Evolutionary conservation across 2,888 invertebrate species (phyloP), one percentile per base, ranked within the genome.

Genomic region (Deladenus siricidicola): DNA sequence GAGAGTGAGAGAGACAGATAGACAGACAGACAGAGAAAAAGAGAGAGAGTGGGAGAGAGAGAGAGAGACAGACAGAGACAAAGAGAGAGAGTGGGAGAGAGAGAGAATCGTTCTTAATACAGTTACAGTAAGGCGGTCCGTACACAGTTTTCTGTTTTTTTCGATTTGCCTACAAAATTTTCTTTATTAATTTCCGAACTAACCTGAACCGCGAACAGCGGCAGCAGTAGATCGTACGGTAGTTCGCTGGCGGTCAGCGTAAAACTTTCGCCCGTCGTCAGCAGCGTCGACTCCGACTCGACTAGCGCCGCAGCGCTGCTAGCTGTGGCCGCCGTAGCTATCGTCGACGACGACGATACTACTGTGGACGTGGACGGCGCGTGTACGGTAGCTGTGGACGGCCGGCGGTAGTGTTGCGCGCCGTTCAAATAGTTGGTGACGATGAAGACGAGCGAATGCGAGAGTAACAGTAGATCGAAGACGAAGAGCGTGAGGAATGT

Each of bases 391-490:
- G n/a, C n/a, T n/a, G n/a, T n/a, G n/a, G n/a, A n/a, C n/a, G n/a
- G n/a, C n/a, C n/a, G n/a, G n/a, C 47, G n/a, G n/a, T 58, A 59
- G 21, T 47, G 44, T 30, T 39, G 29, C 44, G 29, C 56, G 21
- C 59, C 63, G 24, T 49, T 52, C 23, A 53, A 34, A 23, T 56
- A 43, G 23, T 63, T 60, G 23, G 63, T 60, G 42, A 61, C 34
- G 19, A 60, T 63, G 60, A 63, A 63, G 44, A 63, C 51, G 30
- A 63, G 34, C n/a, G 58, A 58, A 34, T 60, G 63, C 21, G 52
- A 56, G 24, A 63, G 60, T 23, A 63, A 39, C 24, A 63, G 48
- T 50, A 63, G 47, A 48, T 63, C 63, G 34, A 61, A 44, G 43
- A 60, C 39, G 24, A 60, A 49, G 26, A 63, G 29, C 26, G 59